Percentiles rank a stretch among this genome's conserved stretches.
Conservation (phyloP, 2,797 vertebrate species). For the Menidia menidia region DNA sequence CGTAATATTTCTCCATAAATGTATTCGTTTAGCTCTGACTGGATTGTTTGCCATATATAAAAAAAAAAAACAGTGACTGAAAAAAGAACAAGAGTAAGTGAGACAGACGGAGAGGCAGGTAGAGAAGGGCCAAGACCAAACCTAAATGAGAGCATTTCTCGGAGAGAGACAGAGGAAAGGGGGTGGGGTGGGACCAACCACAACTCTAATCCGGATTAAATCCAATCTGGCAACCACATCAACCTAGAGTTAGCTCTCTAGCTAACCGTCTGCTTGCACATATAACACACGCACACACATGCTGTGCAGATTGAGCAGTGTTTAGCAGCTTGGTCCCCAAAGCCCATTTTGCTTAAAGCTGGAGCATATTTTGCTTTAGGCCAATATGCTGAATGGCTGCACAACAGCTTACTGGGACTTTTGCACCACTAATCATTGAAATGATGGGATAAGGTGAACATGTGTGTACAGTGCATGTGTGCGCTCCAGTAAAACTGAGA, state of each 20-base stretch:
- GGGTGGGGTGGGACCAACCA: slow-evolving; percentile 61
- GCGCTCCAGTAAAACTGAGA: slow-evolving; percentile 15
- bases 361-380: slow-evolving; percentile 83
- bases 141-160: slow-evolving; percentile 55
- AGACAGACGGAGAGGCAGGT: slow-evolving; percentile 54
- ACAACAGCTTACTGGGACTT: slow-evolving; percentile 67
- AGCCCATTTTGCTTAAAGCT: slow-evolving; percentile 86
- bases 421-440: slow-evolving; percentile 75
- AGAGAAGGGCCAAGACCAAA: slow-evolving; percentile 34
- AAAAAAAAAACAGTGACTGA: slow-evolving; percentile 56
- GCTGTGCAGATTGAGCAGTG: slow-evolving; percentile 74
- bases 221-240: slow-evolving; percentile 96
- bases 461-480: slow-evolving; percentile 21
- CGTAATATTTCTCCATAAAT: slow-evolving; percentile 71
- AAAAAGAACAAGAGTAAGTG: slow-evolving; percentile 54
- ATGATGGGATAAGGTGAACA: slow-evolving; percentile 68
- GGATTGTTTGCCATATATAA: slow-evolving; percentile 61
- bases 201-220: slow-evolving; percentile 88
- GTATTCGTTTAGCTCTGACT: slow-evolving; percentile 59
- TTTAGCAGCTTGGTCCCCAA: slow-evolving; percentile 92
- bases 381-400: slow-evolving; percentile 84
- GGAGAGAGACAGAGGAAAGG: slow-evolving; percentile 40
- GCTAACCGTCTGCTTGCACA: slow-evolving; percentile 85
- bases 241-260: slow-evolving; percentile 88
- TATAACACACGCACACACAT: slow-evolving; percentile 58